phyloP scores from a whole-genome alignment of 2,113 vertebrate genomes.

The Paracanthobrama guichenoti region DNA sequence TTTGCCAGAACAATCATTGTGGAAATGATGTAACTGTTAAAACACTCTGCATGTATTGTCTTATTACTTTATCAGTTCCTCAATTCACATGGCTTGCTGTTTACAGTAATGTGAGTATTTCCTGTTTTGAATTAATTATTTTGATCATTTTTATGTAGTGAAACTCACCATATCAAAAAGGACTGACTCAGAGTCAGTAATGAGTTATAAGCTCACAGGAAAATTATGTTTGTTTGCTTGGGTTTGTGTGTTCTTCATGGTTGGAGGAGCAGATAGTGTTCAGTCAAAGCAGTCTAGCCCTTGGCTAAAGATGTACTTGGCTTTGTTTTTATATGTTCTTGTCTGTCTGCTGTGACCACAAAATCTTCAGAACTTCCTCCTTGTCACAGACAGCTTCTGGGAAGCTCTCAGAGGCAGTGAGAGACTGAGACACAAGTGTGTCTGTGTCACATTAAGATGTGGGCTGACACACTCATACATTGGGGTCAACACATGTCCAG shows the following conservation, averaged over 20 bases:
- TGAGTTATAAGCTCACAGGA: background rate
- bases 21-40: background rate
- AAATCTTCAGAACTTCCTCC: slow-evolving; percentile 27
- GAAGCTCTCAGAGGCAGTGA: slow-evolving; percentile 39
- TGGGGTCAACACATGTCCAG: background rate
- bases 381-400: slow-evolving; percentile 40
- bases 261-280: background rate
- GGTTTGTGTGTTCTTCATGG: background rate
- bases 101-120: slow-evolving; percentile 5
- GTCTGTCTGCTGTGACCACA: slow-evolving; percentile 37
- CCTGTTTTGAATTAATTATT: background rate
- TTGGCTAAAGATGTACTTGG: slow-evolving; percentile 12
- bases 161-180: background rate
- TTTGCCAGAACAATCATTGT: background rate
- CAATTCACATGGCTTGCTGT: background rate
- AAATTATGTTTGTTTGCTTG: background rate
- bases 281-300: background rate
- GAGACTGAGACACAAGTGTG: slow-evolving; percentile 17
- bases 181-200: background rate
- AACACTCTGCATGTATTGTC: background rate
- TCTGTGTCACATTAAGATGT: background rate
- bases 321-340: slow-evolving; percentile 18
- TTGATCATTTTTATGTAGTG: background rate
- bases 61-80: background rate
- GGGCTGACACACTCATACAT: background rate